These are phyloP conservation scores for Istiophorus platypterus DNA, from an alignment of 2,113 vertebrate species.

Conservation along the genomic window DNA sequence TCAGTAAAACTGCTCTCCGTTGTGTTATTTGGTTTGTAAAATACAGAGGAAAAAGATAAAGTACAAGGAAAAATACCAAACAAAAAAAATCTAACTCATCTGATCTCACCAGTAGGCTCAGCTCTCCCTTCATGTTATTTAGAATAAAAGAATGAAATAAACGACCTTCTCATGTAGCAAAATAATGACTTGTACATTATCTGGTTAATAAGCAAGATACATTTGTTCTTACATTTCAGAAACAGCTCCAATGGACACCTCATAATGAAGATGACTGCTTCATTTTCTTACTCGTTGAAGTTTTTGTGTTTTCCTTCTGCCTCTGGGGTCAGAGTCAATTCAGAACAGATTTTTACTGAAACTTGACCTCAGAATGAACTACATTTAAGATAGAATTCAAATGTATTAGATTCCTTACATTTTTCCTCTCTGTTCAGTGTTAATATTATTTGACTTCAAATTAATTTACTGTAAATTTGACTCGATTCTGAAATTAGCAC, in stretches of 20 bases:
- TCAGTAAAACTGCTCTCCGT: neutral
- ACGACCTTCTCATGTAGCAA: neutral
- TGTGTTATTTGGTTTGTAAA: neutral
- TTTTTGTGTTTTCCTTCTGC: constrained; percentile 22
- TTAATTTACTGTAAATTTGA: constrained; percentile 1
- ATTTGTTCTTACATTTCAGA: constrained; percentile 71
- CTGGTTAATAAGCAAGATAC: neutral
- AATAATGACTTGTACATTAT: neutral
- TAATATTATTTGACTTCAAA: constrained; percentile 5
- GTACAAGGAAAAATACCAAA: neutral
- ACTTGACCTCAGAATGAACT: neutral
- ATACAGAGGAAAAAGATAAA: neutral
- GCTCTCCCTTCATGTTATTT: neutral
- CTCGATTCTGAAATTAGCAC: constrained; percentile 11
- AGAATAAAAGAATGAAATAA: neutral
- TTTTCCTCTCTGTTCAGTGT: neutral
- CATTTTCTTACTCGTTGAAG: constrained; percentile 37
- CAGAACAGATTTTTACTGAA: constrained; percentile 3
- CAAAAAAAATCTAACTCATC: no score
- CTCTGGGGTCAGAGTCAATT: constrained; percentile 1
- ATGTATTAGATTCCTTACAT: neutral
- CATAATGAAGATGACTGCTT: constrained; percentile 61
- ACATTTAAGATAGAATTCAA: constrained; percentile 4
- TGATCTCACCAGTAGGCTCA: neutral
- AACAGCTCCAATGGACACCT: constrained; percentile 80